Base-by-base conservation (phyloP, 2,888 invertebrate species). In the Cephus pulcher region DNA sequence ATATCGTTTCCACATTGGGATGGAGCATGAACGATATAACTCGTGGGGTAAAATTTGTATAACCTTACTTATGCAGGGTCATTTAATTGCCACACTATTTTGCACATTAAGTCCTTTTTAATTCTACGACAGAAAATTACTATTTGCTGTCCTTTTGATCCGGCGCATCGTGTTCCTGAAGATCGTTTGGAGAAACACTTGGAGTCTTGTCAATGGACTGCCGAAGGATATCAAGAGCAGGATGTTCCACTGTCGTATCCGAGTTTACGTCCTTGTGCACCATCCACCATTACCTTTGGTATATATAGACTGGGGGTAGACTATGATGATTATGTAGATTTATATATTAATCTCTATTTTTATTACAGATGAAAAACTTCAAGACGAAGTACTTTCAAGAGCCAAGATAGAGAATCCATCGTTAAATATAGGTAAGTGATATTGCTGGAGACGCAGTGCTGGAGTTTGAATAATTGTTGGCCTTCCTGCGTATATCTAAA, bases 191-290 rank as follows among this genome's bases (percentile, higher is more conserved):
- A 92, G 35, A 85, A 89, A 75, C 94, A 94, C 88, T 84, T 93
- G 11, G 86, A 90, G 73, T 89, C 87, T 81, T 94, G 94, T 85
- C 89, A 90, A 70, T 89, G 93, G 87, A 92, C 90, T 85, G 88
- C 89, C 32, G 92, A 93, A 84, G 93, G 93, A 77, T 94, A 94
- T 82, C 82, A 86, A 37, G 84, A 89, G 78, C 84, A 91, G 1
- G 93, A 93, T 79, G 71, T 90, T 15, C 92, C 93, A 80, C 86
- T 93, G 74, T 93, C 93, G 0, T 92, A 92, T 80, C 90, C 93
- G 35, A 78, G 83, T 74, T 79, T 89, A 74, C 76, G 88, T 77
- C 73, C 86, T 1, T 81, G 85, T 56, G 83, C 88, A 80, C 89
- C 90, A 11, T 90, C 91, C 70, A 87, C 88, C 32, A 89, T 93